phyloP scores from a whole-genome alignment of 2,888 invertebrate genomes.

The Gastrophysa polygoni region DNA sequence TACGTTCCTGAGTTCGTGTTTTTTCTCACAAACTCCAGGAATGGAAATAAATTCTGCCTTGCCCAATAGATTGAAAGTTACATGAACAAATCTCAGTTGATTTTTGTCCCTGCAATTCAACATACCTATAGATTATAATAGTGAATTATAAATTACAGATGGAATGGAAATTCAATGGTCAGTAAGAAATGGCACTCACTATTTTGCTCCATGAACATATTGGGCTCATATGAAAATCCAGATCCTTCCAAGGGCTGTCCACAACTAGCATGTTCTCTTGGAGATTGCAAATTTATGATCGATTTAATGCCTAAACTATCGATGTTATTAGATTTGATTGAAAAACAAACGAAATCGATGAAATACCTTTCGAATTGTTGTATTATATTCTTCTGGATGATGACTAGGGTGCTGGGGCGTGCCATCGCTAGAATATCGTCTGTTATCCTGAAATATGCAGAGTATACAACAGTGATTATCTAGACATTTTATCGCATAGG shows the following conservation, averaged over 20 bases:
- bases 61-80: too few relatives aligned
- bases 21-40: too few relatives aligned
- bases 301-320: constrained; percentile 78
- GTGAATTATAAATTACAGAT: too few relatives aligned
- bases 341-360: constrained; percentile 21
- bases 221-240: constrained; percentile 87
- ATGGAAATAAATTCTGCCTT: too few relatives aligned
- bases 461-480: too few relatives aligned
- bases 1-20: too few relatives aligned
- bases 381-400: constrained; percentile 77
- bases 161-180: too few relatives aligned
- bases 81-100: too few relatives aligned
- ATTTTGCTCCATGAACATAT: constrained; percentile 81
- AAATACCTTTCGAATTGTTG: constrained; percentile 75
- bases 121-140: too few relatives aligned
- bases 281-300: constrained; percentile 83
- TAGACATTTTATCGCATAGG: too few relatives aligned
- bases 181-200: constrained; percentile 63
- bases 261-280: constrained; percentile 87
- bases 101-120: too few relatives aligned
- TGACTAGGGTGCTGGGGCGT: constrained; percentile 76
- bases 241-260: constrained; percentile 75
- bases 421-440: constrained; percentile 90
- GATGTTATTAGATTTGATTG: constrained; percentile 3
- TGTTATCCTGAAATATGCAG: constrained; percentile 73